Evolutionary conservation across 2,113 vertebrate species (phyloP).

Genomic region (Psilopsiagon aurifrons): DNA sequence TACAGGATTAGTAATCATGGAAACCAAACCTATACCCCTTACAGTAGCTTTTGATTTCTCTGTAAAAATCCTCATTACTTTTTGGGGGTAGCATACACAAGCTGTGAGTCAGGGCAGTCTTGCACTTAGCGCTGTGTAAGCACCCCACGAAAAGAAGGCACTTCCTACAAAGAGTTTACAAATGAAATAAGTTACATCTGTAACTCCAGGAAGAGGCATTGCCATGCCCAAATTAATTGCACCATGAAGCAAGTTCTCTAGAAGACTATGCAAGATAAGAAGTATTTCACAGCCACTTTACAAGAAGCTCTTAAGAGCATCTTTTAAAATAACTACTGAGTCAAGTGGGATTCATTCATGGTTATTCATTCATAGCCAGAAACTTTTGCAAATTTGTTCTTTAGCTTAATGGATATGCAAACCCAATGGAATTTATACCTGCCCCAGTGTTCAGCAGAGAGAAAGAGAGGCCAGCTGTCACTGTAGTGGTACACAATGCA

Average conservation of each 20-base stretch:
- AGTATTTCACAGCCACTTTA: not conserved
- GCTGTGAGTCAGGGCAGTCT: not conserved
- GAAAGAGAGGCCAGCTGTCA: not conserved
- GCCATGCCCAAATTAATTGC: not conserved
- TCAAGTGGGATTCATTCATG: not conserved
- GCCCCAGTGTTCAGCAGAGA: not conserved
- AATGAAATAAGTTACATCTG: not conserved
- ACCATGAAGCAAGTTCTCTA: not conserved
- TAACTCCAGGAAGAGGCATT: not conserved
- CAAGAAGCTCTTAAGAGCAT: not conserved
- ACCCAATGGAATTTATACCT: not conserved
- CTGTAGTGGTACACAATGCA: not conserved
- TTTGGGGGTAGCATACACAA: not conserved
- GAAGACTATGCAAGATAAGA: not conserved
- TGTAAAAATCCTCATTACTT: not conserved
- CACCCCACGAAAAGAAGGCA: not conserved
- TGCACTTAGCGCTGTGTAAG: not conserved
- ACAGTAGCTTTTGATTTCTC: not conserved
- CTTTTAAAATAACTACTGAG: not conserved
- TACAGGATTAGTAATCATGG: fast-evolving
- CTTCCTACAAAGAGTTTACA: not conserved
- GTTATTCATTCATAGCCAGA: not conserved
- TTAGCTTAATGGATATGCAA: not conserved
- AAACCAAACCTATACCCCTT: not conserved
- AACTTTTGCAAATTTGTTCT: not conserved